Evolutionary conservation across 2,888 invertebrate species (phyloP).

Genomic region (Exephanes ischioxanthus): DNA sequence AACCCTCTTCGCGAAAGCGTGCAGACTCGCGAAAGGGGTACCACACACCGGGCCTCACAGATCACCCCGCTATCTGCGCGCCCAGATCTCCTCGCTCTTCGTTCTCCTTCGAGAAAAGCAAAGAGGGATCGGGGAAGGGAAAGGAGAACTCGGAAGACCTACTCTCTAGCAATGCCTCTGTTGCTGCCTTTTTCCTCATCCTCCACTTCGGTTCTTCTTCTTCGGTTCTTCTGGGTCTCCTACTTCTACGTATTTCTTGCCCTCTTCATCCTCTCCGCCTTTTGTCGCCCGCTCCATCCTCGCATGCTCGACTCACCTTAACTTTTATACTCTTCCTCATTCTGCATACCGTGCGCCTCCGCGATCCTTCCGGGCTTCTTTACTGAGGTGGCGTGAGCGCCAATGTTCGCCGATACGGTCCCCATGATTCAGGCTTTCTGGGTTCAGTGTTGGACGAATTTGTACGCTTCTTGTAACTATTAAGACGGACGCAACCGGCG

Average conservation of each 20-base stretch:
- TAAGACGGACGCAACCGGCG: background rate
- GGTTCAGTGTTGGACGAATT: constrained; percentile 55
- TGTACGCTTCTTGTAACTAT: constrained; percentile 29
- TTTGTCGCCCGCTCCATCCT: constrained; percentile 56
- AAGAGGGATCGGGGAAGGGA: constrained; percentile 32
- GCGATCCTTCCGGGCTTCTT: constrained; percentile 30
- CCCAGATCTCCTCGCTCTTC: constrained; percentile 77
- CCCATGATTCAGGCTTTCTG: constrained; percentile 36
- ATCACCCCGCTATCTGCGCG: constrained; percentile 84
- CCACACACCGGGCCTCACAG: constrained; percentile 85
- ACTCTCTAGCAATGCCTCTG: constrained; percentile 62
- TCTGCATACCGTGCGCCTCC: constrained; percentile 41
- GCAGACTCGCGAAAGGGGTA: constrained; percentile 82
- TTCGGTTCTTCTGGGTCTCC: constrained; percentile 64
- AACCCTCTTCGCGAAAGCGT: constrained; percentile 76
- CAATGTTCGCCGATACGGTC: background rate
- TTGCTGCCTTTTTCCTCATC: constrained; percentile 51
- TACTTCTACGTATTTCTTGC: constrained; percentile 59
- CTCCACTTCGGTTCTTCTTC: constrained; percentile 56
- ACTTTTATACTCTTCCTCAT: constrained; percentile 56
- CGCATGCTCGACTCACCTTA: constrained; percentile 53
- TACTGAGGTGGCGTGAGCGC: background rate
- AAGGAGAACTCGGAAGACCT: constrained; percentile 46
- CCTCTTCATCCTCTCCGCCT: constrained; percentile 63
- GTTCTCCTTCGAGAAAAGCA: constrained; percentile 65